Conservation (phyloP, 2,797 vertebrate genomes). For the Pteronotus mesoamericanus region DNA sequence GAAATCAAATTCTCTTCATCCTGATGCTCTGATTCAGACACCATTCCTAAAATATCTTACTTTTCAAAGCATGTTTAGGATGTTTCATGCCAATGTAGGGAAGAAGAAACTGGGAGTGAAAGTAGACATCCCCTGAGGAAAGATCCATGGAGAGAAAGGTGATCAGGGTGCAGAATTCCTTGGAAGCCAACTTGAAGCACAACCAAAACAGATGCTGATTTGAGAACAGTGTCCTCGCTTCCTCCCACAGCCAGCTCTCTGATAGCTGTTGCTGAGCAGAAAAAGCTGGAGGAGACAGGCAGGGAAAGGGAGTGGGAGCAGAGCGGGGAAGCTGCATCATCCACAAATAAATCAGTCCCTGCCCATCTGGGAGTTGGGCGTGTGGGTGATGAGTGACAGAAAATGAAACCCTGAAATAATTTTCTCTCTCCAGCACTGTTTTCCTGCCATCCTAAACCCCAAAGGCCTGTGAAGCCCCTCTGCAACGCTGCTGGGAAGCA, state of each 20-base stretch:
- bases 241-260: not conserved
- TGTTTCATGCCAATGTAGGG: not conserved
- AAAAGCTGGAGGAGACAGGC: not conserved
- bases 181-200: fast-evolving
- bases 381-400: not conserved
- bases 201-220: not conserved
- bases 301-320: not conserved
- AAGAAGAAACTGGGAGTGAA: not conserved
- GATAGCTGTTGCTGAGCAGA: not conserved
- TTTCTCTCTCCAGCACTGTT: not conserved
- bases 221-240: not conserved
- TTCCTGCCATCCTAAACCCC: not conserved
- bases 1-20: not conserved
- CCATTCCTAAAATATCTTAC: not conserved
- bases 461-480: not conserved
- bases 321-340: too few species aligned
- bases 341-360: not conserved
- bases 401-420: not conserved
- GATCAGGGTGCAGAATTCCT: not conserved
- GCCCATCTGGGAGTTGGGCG: not conserved
- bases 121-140: not conserved
- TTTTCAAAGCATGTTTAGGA: not conserved
- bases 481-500: not conserved
- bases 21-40: not conserved
- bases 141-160: fast-evolving